A percentile compares a stretch with the other conserved stretches of the same genome.
phyloP scores from a whole-genome alignment of 2,888 invertebrate species.

The Epirrhoe alternata region DNA sequence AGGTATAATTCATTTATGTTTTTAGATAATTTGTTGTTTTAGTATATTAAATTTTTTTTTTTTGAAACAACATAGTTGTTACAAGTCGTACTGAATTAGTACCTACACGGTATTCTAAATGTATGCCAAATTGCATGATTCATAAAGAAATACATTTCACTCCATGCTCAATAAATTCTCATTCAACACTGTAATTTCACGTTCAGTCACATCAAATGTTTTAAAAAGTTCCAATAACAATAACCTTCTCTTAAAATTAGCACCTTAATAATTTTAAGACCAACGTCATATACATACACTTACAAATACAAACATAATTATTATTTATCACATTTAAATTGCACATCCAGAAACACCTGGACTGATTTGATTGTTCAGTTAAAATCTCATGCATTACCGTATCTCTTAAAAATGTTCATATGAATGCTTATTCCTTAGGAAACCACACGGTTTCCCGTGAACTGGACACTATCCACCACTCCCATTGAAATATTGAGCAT shows the following conservation, averaged over 20 bases:
- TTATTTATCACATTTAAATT: conserved; percentile 80
- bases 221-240: conserved; percentile 40
- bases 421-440: conserved; percentile 51
- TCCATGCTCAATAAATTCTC: conserved; percentile 47
- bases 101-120: conserved; percentile 66
- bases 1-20: conserved; percentile 20
- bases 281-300: conserved; percentile 64
- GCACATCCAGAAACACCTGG: conserved; percentile 72
- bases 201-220: conserved; percentile 40
- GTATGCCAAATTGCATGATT: conserved; percentile 46
- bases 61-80: conserved; percentile 81
- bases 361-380: conserved; percentile 50
- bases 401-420: conserved; percentile 59
- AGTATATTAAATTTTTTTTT: conserved; percentile 33
- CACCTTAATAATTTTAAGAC: conserved; percentile 72
- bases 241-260: conserved; percentile 52
- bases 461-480: conserved; percentile 76
- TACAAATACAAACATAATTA: conserved; percentile 49
- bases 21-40: conserved; percentile 16
- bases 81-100: conserved; percentile 77
- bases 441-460: conserved; percentile 55
- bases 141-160: conserved; percentile 44
- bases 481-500: conserved; percentile 88
- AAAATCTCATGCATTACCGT: conserved; percentile 43
- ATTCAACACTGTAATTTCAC: conserved; percentile 42